These are phyloP conservation scores for Rhinoraja longicauda DNA, from an alignment of 2,797 vertebrate genomes.

Conservation along the genomic window DNA sequence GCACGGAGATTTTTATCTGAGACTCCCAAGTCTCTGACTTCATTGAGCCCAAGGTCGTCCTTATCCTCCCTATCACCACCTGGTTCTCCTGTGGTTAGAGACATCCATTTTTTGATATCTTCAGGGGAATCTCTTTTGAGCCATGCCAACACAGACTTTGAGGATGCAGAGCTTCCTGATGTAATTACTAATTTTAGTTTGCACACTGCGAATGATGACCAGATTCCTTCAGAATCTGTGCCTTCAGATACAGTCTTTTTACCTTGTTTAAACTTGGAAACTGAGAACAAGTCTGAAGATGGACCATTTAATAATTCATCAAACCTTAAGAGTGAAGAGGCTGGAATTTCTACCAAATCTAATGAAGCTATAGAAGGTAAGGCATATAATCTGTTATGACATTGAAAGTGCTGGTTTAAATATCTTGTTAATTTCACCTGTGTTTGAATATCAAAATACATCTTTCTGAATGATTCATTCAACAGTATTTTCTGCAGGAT, in stretches of 20 bases:
- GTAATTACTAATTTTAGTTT: conserved; percentile 65
- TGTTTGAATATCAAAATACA: background rate
- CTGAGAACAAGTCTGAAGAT: background rate
- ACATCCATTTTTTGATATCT: conserved; percentile 62
- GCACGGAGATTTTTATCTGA: conserved; percentile 70
- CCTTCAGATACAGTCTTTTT: background rate
- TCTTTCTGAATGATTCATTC: conserved; percentile 10
- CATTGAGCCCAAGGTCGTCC: conserved; percentile 87
- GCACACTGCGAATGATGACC: conserved; percentile 51
- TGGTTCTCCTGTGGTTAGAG: conserved; percentile 80
- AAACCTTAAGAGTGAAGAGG: background rate
- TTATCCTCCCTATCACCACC: conserved; percentile 91
- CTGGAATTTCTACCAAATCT: background rate
- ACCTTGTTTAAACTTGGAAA: conserved; percentile 20
- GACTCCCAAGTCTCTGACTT: conserved; percentile 84
- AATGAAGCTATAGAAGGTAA: conserved; percentile 32
- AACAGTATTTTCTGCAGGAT: background rate
- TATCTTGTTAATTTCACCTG: background rate
- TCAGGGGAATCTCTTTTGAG: conserved; percentile 67
- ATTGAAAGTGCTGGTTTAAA: background rate
- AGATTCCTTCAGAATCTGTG: conserved; percentile 40
- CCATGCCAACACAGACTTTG: conserved; percentile 58
- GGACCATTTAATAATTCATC: conserved; percentile 21
- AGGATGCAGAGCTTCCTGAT: conserved; percentile 56
- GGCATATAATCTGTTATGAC: no score